Percentiles rank a stretch among this genome's conserved stretches.
phyloP scores from a whole-genome alignment of 2,888 invertebrate species.

The Ormyrus labotus region DNA sequence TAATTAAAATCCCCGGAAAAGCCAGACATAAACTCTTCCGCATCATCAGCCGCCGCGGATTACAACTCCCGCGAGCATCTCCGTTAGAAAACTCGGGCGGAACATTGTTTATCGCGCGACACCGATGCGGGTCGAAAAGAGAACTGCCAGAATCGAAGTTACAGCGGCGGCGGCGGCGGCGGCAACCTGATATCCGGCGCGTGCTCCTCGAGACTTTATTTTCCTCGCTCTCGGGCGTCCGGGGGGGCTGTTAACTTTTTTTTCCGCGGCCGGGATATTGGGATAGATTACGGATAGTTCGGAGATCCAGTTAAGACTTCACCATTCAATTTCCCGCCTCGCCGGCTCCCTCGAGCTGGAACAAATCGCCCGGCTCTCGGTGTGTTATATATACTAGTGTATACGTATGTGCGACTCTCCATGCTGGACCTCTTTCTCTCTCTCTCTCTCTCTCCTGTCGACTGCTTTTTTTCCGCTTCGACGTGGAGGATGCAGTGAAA shows the following conservation, averaged over 20 bases:
- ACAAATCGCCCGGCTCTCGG: conserved; percentile 4
- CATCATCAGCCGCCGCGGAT: no score
- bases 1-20: no score
- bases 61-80: no score
- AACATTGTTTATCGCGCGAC: conserved; percentile 27
- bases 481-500: no score
- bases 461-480: not conserved
- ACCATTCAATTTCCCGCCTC: conserved; percentile 46
- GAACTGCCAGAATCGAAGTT: not conserved
- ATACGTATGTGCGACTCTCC: no score
- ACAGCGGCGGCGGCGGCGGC: not conserved
- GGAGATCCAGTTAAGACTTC: conserved; percentile 42
- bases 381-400: no score
- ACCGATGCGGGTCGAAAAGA: not conserved
- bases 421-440: not conserved
- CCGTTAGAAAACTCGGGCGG: no score
- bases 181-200: conserved; percentile 8
- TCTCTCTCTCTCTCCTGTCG: not conserved
- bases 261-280: conserved; percentile 25
- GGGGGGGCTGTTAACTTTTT: conserved; percentile 25
- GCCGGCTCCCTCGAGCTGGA: conserved; percentile 6
- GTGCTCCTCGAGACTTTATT: conserved; percentile 31
- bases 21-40: no score
- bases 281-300: conserved; percentile 49
- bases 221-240: conserved; percentile 3